Base-by-base conservation (phyloP, 2,113 vertebrate genomes). In the Chunga burmeisteri region DNA sequence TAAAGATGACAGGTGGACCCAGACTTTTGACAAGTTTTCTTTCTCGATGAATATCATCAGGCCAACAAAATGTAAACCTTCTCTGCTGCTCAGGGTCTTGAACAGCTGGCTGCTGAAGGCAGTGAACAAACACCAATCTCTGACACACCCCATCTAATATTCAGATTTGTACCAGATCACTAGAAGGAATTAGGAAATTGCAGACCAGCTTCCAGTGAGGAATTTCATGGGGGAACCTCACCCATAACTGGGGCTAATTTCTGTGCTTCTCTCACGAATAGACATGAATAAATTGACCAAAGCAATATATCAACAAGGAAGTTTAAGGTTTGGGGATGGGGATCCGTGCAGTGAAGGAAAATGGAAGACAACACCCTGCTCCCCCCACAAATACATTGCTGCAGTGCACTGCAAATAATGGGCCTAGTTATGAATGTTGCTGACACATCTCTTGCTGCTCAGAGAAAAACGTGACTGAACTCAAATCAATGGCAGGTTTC, bases 211-310 rank as follows among this genome's bases (percentile, higher is more conserved):
- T 49, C 25, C 46, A 71, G 38, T 9, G 58, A 78, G 50, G 40
- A 83, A 52, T 15, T 27, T 34, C 49, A 36, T 4, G 8, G 5
- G 10, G 38, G 22, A 58, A 65, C 46, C 30, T 59, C 18, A 65
- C 16, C n/a, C 46, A 12, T 6, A 42, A 75, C 26, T 19, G 20
- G 18, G 15, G 40, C 42, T 75, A 13, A 11, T 17, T 80, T 52
- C 67, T 27, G 11, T n/a, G 61, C 25, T 58, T 40, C 55, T 81
- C 27, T 16, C 5, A 1, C 36, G 42, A 56, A 49, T 1, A 63
- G 62, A 26, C 0, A 0, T 6, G 19, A 22, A 26, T 21, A 71
- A 38, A 84, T 9, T 1, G 0, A 66, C 10, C 46, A 84, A 66
- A 88, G 25, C 18, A 79, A 47, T 7, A 14, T 2, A 44, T 11